These are phyloP conservation scores for Heterochromis multidens DNA, from an alignment of 2,113 vertebrate species.

Conservation along the genomic window DNA sequence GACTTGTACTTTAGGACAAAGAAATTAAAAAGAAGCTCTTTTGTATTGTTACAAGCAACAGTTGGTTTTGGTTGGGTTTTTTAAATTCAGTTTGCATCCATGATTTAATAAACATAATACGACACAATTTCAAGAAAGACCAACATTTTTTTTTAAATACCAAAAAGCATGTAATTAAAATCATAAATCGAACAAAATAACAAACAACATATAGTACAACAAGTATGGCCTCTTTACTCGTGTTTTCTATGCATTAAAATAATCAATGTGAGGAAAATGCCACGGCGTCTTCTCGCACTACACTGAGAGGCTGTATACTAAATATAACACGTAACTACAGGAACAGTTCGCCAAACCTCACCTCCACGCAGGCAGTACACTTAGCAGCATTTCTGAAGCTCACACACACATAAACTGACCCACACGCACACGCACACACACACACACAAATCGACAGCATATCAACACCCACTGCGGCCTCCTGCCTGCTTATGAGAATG, in stretches of 20 bases:
- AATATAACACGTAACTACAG: neutral
- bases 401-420: neutral
- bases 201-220: neutral
- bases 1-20: neutral
- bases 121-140: neutral
- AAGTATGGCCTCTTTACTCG: fast-evolving
- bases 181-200: neutral
- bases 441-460: conserved; percentile 19
- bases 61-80: fast-evolving
- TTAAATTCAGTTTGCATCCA: neutral
- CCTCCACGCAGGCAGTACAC: neutral
- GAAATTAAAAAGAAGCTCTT: neutral
- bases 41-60: neutral
- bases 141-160: neutral
- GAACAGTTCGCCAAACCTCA: neutral
- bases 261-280: neutral
- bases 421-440: neutral
- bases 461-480: conserved; percentile 32
- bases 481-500: conserved; percentile 46
- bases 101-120: neutral
- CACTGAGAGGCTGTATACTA: neutral
- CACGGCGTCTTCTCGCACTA: neutral
- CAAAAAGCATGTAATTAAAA: neutral
- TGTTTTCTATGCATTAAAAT: neutral
- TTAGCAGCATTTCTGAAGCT: neutral